Base-by-base conservation (phyloP, 2,888 invertebrate species). In the Atherix ibis region DNA sequence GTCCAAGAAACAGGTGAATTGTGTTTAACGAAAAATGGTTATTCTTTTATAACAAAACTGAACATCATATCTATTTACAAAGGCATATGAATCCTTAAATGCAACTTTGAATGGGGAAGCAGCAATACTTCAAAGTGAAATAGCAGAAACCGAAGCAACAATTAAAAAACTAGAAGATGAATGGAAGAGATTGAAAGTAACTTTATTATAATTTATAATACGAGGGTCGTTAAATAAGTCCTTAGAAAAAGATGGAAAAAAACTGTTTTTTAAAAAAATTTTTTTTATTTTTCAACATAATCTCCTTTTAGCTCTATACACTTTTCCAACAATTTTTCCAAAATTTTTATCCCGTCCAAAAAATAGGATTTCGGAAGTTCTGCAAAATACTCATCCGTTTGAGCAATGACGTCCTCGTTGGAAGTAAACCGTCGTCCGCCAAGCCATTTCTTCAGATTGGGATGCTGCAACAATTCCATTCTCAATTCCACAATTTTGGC, bases 131-230 rank as follows among this genome's bases (percentile, higher is more conserved):
- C 40, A 43, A 25, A 36, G 37, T 27, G 42, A 45, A 31, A 37
- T 41, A 2, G 26, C 27, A 8, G 43, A 46, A 33, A 35, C 36
- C 6, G 43, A 46, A 33, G 41, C 35, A 18, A 29, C 16, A 12
- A 40, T 46, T 3, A 43, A 42, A 28, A 39, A 39, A 16, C 27
- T 43, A 4, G 46, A 46, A 31, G 27, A 31, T 6, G 33, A 40
- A 15, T 45, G 44, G 45, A 39, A 44, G 18, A 40, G 44, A 18
- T 29, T 44, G 10, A 40, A 44, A 35, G 40, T 43, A 39, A 32
- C 10, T 12, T 12, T 32, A 17, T 19, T 12, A 4, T 29, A 34
- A 1, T 15, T 16, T 19, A 19, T 4, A 24, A 16, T 24, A 16
- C 5, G 25, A 22, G 15, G 8, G 19, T 12, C 18, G 9, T 9